A percentile compares a stretch with the other conserved stretches of the same genome.
Conservation (phyloP, 2,888 invertebrate genomes). For the Apodemia mormo region DNA sequence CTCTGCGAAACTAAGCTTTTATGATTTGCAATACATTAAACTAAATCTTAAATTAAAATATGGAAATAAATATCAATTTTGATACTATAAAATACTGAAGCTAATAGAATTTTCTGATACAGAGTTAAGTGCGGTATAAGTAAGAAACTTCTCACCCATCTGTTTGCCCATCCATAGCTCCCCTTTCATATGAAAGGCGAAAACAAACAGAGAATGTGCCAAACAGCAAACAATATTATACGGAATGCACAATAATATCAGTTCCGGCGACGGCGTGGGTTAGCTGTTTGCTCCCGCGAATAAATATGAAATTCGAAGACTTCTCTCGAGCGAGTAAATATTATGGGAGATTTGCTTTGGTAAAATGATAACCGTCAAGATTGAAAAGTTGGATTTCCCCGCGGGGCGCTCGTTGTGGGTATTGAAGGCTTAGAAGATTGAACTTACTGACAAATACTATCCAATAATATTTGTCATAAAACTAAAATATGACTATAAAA, state of each 20-base stretch:
- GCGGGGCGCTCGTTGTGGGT: conserved; percentile 42
- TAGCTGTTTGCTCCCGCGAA: conserved; percentile 72
- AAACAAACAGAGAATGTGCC: conserved; percentile 81
- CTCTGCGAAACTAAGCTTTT: conserved; percentile 53
- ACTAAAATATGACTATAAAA: neutral
- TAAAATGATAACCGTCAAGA: conserved; percentile 80
- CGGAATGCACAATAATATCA: conserved; percentile 83
- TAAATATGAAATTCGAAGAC: conserved; percentile 82
- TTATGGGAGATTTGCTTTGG: conserved; percentile 77
- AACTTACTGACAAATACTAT: neutral
- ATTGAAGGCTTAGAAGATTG: conserved; percentile 9
- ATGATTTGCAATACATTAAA: neutral
- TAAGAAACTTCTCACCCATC: conserved; percentile 65
- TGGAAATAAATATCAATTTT: conserved; percentile 31
- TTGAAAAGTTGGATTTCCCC: conserved; percentile 76
- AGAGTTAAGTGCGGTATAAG: conserved; percentile 54
- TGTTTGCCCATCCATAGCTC: conserved; percentile 76
- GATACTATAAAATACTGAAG: conserved; percentile 43
- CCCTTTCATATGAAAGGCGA: conserved; percentile 81
- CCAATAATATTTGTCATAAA: conserved; percentile 3
- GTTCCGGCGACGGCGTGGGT: conserved; percentile 70
- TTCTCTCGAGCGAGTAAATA: conserved; percentile 74
- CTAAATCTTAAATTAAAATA: neutral
- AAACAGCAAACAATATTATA: conserved; percentile 83
- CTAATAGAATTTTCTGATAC: conserved; percentile 69